These are phyloP conservation scores for Narcine bancroftii DNA, from an alignment of 2,113 vertebrate species.

Conservation along the genomic window DNA sequence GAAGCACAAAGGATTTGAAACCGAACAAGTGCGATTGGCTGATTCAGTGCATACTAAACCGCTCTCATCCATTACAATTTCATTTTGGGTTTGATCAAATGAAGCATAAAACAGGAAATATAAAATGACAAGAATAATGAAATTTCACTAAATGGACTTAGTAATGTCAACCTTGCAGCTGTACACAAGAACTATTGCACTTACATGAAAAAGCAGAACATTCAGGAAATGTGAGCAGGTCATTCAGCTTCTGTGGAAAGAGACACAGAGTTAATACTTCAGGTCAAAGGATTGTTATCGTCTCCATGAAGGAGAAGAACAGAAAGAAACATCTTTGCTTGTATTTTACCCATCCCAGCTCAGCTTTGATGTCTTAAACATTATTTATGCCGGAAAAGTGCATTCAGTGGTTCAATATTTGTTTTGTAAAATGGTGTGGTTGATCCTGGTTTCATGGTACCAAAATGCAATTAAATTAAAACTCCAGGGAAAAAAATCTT, in stretches of 20 bases:
- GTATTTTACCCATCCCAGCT: too few species aligned
- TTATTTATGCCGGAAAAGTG: too few species aligned
- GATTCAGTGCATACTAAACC: constrained; percentile 22
- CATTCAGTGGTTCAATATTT: too few species aligned
- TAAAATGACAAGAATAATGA: constrained; percentile 26
- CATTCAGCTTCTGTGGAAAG: too few species aligned
- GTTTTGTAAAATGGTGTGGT: too few species aligned
- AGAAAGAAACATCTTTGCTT: too few species aligned
- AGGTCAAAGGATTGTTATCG: too few species aligned
- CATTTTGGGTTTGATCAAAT: not conserved
- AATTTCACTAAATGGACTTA: constrained; percentile 15
- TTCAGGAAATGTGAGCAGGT: not conserved
- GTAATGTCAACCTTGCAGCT: not conserved
- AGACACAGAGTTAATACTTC: too few species aligned
- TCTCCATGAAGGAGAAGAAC: too few species aligned
- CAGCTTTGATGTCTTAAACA: too few species aligned
- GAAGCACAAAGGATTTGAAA: not conserved
- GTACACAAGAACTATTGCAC: not conserved
- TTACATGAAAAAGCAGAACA: not conserved
- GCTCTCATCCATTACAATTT: constrained; percentile 10
- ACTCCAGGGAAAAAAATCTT: not conserved
- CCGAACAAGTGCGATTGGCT: constrained; percentile 14
- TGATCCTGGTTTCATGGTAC: too few species aligned
- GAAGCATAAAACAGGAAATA: constrained; percentile 27
- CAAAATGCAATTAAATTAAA: not conserved